Conservation (phyloP, 1,140 invertebrate species). For the Tetramorium parvispinum region DNA sequence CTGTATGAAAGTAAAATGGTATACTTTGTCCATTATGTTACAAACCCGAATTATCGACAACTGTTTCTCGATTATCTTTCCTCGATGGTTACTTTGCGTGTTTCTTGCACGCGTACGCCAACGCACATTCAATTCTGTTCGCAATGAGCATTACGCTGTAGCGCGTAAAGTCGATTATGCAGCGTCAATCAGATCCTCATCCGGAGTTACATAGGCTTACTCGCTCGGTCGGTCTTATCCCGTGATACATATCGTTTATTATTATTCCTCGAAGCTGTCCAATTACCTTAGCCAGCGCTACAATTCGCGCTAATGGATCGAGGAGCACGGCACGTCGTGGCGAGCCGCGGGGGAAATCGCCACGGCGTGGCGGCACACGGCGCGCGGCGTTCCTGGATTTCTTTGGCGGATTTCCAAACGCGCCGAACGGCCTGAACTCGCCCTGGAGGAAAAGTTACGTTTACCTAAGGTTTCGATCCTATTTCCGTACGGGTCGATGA, state of each 20-base stretch:
- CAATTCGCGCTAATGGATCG: conserved; percentile 75
- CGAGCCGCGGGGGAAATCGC: conserved; percentile 73
- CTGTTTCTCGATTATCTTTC: neutral
- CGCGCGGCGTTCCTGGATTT: conserved; percentile 76
- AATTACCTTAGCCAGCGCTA: conserved; percentile 71
- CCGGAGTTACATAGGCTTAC: conserved; percentile 12
- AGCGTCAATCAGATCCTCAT: conserved; percentile 37
- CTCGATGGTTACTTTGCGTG: neutral
- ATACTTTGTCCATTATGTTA: neutral
- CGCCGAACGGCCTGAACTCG: conserved; percentile 72
- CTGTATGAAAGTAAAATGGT: conserved; percentile 6
- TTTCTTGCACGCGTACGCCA: conserved; percentile 11
- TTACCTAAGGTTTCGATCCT: conserved; percentile 83
- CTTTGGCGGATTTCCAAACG: conserved; percentile 82
- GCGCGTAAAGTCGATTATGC: conserved; percentile 47
- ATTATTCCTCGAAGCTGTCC: conserved; percentile 75
- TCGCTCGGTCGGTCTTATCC: conserved; percentile 5
- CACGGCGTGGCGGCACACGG: conserved; percentile 39
- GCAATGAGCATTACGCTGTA: neutral
- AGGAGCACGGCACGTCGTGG: conserved; percentile 69
- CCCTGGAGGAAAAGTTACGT: conserved; percentile 80
- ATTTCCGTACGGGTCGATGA: conserved; percentile 82
- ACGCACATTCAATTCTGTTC: conserved; percentile 22
- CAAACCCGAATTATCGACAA: neutral
- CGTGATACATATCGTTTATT: conserved; percentile 72